Evolutionary conservation across 1,140 invertebrate species (phyloP).

Genomic region (Ephestia elutella): DNA sequence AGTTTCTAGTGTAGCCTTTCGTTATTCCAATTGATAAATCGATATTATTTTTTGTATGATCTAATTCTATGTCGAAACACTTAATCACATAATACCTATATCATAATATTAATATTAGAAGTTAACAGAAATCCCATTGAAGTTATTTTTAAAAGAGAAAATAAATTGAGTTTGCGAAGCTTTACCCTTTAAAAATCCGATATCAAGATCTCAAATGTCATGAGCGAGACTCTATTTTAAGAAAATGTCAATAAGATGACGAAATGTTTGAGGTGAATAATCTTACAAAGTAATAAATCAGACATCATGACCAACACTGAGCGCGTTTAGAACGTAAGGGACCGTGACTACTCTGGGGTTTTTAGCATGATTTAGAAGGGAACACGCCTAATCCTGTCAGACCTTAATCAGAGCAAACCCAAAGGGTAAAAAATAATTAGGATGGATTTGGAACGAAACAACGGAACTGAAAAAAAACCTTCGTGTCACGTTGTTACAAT

Average conservation of each 20-base stretch:
- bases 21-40: no score
- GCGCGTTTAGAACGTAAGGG: background rate
- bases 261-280: background rate
- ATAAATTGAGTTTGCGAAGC: no score
- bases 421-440: conserved; percentile 12
- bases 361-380: conserved; percentile 14
- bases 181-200: no score
- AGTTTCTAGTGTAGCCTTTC: no score
- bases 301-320: background rate
- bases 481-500: background rate
- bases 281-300: background rate
- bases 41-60: no score
- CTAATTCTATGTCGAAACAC: no score
- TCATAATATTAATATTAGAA: no score
- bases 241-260: background rate
- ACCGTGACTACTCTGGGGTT: conserved; percentile 2
- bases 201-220: no score
- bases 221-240: no score
- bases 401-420: conserved; percentile 29
- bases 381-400: conserved; percentile 23
- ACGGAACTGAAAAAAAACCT: background rate
- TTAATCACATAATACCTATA: no score
- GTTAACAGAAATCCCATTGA: no score
- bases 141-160: no score
- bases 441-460: conserved; percentile 6